Conservation (phyloP, 2,113 vertebrate genomes). For the Geococcyx californianus region DNA sequence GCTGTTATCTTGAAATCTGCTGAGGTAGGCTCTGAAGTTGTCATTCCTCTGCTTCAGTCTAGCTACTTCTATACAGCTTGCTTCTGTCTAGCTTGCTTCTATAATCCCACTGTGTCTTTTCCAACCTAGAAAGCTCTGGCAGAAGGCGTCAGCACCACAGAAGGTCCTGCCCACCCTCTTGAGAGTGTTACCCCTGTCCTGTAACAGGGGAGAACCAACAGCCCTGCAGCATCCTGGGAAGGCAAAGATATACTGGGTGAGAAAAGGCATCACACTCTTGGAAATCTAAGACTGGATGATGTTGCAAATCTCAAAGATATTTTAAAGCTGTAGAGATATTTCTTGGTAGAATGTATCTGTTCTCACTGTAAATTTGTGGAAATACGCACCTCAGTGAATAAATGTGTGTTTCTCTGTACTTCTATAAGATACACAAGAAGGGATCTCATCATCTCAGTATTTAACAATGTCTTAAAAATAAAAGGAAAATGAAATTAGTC, state of each 20-base stretch:
- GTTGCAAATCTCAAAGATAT: not conserved
- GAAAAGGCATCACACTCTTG: not conserved
- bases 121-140: not conserved
- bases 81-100: not conserved
- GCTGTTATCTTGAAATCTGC: not conserved
- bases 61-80: not conserved
- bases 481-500: not conserved
- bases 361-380: not conserved
- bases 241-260: not conserved
- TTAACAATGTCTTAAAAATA: not conserved
- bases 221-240: not conserved
- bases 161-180: not conserved
- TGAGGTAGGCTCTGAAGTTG: not conserved
- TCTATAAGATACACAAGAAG: not conserved
- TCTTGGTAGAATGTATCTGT: not conserved
- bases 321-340: not conserved
- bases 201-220: not conserved
- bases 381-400: not conserved
- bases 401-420: not conserved
- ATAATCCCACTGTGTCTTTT: not conserved
- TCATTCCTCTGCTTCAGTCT: not conserved
- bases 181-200: not conserved
- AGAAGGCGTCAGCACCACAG: rapidly evolving
- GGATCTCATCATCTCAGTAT: not conserved
- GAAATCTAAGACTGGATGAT: not conserved